Conservation (phyloP, 2,888 invertebrate genomes). For the Caenorhabditis doughertyi region DNA sequence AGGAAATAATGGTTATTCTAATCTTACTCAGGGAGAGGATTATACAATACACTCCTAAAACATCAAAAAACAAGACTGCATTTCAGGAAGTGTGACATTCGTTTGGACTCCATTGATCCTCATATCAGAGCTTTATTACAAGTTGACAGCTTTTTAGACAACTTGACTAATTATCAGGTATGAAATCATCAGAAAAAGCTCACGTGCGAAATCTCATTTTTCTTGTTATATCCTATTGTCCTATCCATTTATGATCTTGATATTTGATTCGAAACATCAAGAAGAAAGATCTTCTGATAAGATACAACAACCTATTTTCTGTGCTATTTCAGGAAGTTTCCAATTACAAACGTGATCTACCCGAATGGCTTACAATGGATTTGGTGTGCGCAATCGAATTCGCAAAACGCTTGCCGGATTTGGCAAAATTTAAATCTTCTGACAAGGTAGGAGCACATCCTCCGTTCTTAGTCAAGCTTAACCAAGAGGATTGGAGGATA, state of each 20-base stretch:
- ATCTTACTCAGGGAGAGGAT: background rate
- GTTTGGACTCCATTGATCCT: conserved; percentile 24
- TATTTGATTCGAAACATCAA: conserved; percentile 33
- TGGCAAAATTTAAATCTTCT: conserved; percentile 33
- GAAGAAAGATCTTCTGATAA: conserved; percentile 21
- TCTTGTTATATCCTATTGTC: background rate
- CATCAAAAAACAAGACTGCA: background rate
- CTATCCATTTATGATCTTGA: conserved; percentile 31
- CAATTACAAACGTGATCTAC: conserved; percentile 39
- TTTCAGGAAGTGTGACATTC: conserved; percentile 51
- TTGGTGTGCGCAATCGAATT: conserved; percentile 55
- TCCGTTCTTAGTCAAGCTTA: no score
- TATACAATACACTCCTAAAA: background rate
- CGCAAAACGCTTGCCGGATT: conserved; percentile 40
- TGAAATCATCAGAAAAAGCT: conserved; percentile 33
- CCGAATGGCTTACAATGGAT: conserved; percentile 61
- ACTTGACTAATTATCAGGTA: conserved; percentile 31
- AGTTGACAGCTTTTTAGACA: conserved; percentile 20
- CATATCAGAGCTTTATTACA: conserved; percentile 18
- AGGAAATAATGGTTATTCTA: background rate
- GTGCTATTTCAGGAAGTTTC: conserved; percentile 22
- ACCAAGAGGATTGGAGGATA: background rate
- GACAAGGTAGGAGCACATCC: conserved; percentile 57
- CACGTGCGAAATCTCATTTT: conserved; percentile 19
- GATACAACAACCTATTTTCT: no score